A percentile compares a stretch with the other conserved stretches of the same genome.
Evolutionary conservation across 2,888 invertebrate species (phyloP).

Genomic region (Myopa testacea): DNA sequence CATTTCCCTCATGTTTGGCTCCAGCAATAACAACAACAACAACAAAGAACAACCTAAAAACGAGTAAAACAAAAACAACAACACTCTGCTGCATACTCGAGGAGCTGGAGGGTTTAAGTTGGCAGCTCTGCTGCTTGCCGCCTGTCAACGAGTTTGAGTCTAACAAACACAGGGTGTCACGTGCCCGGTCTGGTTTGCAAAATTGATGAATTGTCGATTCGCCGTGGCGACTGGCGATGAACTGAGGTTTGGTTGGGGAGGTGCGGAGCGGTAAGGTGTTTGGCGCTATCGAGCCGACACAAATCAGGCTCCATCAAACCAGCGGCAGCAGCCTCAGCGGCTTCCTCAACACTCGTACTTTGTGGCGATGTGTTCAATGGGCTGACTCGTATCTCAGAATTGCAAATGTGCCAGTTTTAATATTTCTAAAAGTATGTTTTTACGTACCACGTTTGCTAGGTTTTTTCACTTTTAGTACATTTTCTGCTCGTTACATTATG

Average conservation of each 20-base stretch:
- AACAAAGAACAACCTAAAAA: constrained; percentile 11
- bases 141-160: constrained; percentile 15
- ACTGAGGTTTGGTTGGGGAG: not conserved
- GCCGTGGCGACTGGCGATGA: not conserved
- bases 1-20: constrained; percentile 27
- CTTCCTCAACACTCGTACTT: not conserved
- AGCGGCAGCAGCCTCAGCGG: not conserved
- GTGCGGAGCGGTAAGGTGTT: not conserved
- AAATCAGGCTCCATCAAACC: constrained; percentile 15
- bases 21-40: constrained; percentile 12
- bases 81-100: not conserved
- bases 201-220: constrained; percentile 3
- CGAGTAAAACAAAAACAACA: not conserved
- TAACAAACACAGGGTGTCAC: constrained; percentile 27
- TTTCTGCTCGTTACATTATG: not conserved
- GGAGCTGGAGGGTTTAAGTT: constrained; percentile 18
- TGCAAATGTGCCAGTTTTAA: constrained; percentile 17
- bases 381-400: not conserved
- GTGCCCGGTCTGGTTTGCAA: not conserved
- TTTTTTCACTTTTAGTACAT: not conserved
- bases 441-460: too few relatives aligned
- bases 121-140: not conserved
- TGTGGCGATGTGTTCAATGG: not conserved
- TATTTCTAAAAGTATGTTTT: too few relatives aligned
- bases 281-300: not conserved